Evolutionary conservation across 2,888 invertebrate species (phyloP).

Genomic region (Tenthredo livida): DNA sequence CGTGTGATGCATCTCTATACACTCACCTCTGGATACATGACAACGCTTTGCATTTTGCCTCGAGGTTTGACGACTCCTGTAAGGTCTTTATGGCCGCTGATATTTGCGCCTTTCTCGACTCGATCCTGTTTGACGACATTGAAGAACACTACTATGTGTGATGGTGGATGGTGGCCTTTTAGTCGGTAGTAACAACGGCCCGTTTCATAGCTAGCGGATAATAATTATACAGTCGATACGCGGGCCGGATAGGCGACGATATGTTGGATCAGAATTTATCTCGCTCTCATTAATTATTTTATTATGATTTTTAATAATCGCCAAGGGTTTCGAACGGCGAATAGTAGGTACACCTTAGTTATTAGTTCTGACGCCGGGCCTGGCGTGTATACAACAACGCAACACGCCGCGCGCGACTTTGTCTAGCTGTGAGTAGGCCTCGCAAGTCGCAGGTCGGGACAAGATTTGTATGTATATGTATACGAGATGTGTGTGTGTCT

Average conservation of each 20-base stretch:
- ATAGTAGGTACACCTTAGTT: neutral
- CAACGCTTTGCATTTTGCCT: constrained; percentile 59
- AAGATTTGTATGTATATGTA: neutral
- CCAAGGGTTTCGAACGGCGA: neutral
- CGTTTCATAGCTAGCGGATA: constrained; percentile 1
- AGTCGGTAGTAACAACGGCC: neutral
- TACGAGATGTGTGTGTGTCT: neutral
- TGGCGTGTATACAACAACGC: constrained; percentile 24
- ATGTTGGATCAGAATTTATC: neutral
- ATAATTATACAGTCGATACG: neutral
- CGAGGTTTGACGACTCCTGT: constrained; percentile 48
- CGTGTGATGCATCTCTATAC: neutral
- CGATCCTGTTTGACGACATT: constrained; percentile 36
- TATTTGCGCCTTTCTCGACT: constrained; percentile 26
- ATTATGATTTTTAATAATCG: neutral
- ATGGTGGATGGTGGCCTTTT: constrained; percentile 2
- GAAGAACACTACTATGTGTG: neutral
- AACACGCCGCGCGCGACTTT: constrained; percentile 30
- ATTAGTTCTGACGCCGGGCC: constrained; percentile 13
- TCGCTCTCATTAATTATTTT: neutral
- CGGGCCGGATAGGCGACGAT: neutral
- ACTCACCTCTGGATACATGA: constrained; percentile 61
- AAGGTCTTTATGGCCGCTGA: constrained; percentile 35
- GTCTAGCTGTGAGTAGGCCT: constrained; percentile 14
- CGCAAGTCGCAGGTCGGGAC: constrained; percentile 18